Conservation (phyloP, 2,888 invertebrate genomes). For the Dasysyrphus tricinctus region DNA sequence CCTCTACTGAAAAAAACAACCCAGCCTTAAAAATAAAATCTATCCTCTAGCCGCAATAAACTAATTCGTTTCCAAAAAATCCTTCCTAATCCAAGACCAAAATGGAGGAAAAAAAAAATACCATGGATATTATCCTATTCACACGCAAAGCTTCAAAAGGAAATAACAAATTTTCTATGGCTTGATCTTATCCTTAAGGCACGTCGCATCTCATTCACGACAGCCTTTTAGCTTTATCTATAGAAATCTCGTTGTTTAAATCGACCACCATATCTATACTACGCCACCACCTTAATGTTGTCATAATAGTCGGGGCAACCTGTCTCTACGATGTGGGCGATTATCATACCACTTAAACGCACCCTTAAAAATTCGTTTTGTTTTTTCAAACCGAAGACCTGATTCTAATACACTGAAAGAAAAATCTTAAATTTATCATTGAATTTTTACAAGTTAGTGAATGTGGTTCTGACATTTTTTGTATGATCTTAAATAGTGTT, state of each 20-base stretch:
- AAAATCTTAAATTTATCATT: not conserved
- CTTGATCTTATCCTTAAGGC: slow-evolving; percentile 32
- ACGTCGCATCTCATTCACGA: slow-evolving; percentile 24
- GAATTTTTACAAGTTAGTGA: no score
- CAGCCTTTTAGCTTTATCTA: slow-evolving; percentile 27
- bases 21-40: not conserved
- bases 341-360: slow-evolving; percentile 26
- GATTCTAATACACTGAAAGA: not conserved
- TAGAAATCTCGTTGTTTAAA: slow-evolving; percentile 26
- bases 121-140: not conserved
- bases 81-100: not conserved
- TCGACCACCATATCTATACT: not conserved
- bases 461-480: no score
- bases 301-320: slow-evolving; percentile 9
- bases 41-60: not conserved
- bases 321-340: slow-evolving; percentile 5
- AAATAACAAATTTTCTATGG: slow-evolving; percentile 4
- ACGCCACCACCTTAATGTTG: not conserved
- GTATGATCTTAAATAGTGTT: no score
- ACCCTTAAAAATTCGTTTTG: slow-evolving; percentile 18
- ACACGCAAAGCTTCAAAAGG: slow-evolving; percentile 17
- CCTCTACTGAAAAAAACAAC: not conserved
- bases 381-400: not conserved
- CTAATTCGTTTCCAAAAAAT: slow-evolving; percentile 10
- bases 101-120: not conserved